These are phyloP conservation scores for Drosophila setosimentum DNA, from an alignment of 2,888 invertebrate species.

Conservation along the genomic window DNA sequence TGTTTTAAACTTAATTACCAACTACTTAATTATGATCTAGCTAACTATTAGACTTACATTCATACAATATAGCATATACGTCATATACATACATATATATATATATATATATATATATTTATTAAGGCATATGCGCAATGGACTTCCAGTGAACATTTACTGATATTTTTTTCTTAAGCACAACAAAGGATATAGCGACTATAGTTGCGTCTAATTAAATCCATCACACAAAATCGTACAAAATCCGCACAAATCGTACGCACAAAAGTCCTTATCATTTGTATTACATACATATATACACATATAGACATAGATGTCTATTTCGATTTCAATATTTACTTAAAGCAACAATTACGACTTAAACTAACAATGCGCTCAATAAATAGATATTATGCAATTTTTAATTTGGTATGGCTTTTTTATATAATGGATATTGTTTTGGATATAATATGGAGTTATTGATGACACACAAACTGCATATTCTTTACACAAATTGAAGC, in stretches of 20 bases:
- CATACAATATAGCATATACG: constrained; percentile 9
- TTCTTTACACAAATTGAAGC: not conserved
- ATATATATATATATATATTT: constrained; percentile 13
- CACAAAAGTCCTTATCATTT: constrained; percentile 62
- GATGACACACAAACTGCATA: not conserved
- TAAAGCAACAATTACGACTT: constrained; percentile 77
- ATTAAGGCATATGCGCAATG: constrained; percentile 70
- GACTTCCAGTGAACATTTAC: constrained; percentile 82
- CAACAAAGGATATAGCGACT: constrained; percentile 15
- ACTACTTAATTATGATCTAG: constrained; percentile 72
- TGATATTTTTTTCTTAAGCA: constrained; percentile 63
- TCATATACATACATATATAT: not conserved
- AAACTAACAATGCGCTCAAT: constrained; percentile 72
- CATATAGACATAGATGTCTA: constrained; percentile 20
- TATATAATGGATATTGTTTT: not conserved
- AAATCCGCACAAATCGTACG: constrained; percentile 39
- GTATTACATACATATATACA: constrained; percentile 43
- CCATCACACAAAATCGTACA: constrained; percentile 17
- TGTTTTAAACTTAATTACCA: constrained; percentile 70
- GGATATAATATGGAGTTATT: not conserved
- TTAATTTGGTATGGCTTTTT: not conserved
- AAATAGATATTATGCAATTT: constrained; percentile 78
- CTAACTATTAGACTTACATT: constrained; percentile 41
- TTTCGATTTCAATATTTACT: constrained; percentile 60
- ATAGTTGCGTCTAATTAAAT: constrained; percentile 11